phyloP scores from a whole-genome alignment of 1,140 invertebrate species.

The Drosophila triauraria region DNA sequence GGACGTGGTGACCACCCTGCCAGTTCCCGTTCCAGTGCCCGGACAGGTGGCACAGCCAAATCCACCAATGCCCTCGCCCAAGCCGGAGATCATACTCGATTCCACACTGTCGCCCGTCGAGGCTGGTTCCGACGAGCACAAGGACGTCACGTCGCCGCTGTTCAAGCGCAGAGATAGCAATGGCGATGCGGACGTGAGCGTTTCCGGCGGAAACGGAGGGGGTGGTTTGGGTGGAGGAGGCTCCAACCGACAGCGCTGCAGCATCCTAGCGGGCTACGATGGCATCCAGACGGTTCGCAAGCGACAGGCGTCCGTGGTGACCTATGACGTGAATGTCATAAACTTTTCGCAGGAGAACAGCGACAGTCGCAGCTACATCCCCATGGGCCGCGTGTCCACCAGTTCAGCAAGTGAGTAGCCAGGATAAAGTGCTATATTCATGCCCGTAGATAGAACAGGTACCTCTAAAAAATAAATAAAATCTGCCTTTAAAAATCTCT shows the following conservation, averaged over 20 bases:
- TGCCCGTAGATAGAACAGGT: neutral
- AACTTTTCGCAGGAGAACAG: conserved; percentile 83
- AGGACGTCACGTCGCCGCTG: conserved; percentile 77
- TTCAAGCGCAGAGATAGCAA: conserved; percentile 75
- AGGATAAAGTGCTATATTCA: conserved; percentile 6
- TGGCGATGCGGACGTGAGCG: conserved; percentile 60
- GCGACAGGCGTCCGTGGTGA: conserved; percentile 83
- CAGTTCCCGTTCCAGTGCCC: conserved; percentile 54
- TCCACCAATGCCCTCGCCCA: conserved; percentile 49
- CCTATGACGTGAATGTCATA: conserved; percentile 85
- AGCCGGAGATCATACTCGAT: conserved; percentile 84
- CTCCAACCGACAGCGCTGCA: conserved; percentile 60
- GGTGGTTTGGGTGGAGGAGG: neutral
- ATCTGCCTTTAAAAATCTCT: neutral
- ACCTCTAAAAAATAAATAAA: neutral
- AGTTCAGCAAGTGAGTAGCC: conserved; percentile 84
- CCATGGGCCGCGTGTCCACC: conserved; percentile 83
- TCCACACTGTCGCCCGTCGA: conserved; percentile 81
- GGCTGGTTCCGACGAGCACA: conserved; percentile 56
- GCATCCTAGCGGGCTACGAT: conserved; percentile 75
- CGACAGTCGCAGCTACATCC: conserved; percentile 83
- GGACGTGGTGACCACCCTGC: conserved; percentile 75
- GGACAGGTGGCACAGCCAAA: conserved; percentile 12
- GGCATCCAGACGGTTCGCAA: conserved; percentile 76
- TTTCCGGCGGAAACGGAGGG: conserved; percentile 50